These are phyloP conservation scores for Agelastica alni DNA, from an alignment of 2,888 invertebrate species.

Conservation along the genomic window DNA sequence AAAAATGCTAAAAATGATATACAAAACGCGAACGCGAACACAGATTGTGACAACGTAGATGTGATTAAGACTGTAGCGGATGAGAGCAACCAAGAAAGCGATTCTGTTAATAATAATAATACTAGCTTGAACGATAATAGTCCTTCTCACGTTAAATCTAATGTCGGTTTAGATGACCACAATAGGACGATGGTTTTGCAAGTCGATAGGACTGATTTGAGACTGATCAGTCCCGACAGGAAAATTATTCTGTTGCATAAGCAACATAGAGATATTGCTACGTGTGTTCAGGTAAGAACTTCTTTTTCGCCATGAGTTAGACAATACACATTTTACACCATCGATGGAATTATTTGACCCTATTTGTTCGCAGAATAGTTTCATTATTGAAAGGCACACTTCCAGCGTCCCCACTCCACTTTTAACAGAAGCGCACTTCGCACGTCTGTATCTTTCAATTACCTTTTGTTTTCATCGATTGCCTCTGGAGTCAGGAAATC, in stretches of 20 bases:
- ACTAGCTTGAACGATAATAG: conserved; percentile 8
- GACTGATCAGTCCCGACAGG: conserved; percentile 90
- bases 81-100: neutral
- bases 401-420: no score
- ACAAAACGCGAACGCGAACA: neutral
- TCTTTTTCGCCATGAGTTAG: no score
- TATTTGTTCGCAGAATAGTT: no score
- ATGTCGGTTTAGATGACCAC: conserved; percentile 62
- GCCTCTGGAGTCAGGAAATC: no score
- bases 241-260: conserved; percentile 88
- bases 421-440: no score
- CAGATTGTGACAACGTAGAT: neutral
- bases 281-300: conserved; percentile 72
- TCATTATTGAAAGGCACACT: no score
- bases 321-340: no score
- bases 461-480: no score
- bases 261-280: conserved; percentile 85
- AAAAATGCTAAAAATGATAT: neutral
- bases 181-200: conserved; percentile 94
- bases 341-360: no score
- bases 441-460: no score
- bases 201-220: conserved; percentile 84
- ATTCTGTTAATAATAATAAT: conserved; percentile 8
- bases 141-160: conserved; percentile 17
- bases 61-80: neutral